Base-by-base conservation (phyloP, 2,797 vertebrate species). In the Lepilemur ruficaudatus region DNA sequence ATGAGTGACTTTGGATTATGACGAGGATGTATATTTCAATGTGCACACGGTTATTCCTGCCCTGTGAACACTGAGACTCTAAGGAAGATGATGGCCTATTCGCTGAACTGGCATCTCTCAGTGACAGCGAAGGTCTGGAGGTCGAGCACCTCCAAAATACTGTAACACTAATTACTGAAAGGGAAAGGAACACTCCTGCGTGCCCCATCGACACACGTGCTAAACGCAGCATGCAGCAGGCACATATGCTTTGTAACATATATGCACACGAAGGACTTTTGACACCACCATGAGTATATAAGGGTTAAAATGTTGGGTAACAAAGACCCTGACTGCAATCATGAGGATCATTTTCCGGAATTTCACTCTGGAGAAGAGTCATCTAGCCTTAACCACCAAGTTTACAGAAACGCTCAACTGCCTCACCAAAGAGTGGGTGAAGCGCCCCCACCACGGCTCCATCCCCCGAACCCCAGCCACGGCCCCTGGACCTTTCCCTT, bases 211-310 rank as follows among this genome's bases (percentile, higher is more conserved):
- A 13, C 5, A n/a, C 7, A 6, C 23, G 5, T 1, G 18, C n/a
- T n/a, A 50, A 69, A 43, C 0, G 20, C 0, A 20, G 0, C 12
- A 14, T 0, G 14, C 2, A 38, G 38, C 32, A 25, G 18, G 7
- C 0, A 1, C 0, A 7, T 5, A 23, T 0, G 28, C 28, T 63
- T 32, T 63, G 61, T 32, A 30, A 30, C 61, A 63, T 14, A 32
- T 2, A 30, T 15, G 79, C 11, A 0, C 4, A 18, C 0, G 20
- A 35, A 20, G 35, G 61, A 15, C 9, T 14, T 69, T 5, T 11
- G 59, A 61, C 1, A 17, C 41, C 5, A 3, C 30, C 25, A 0
- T 0, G 5, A 38, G 43, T 38, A 20, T 0, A 7, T 4, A 7
- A 50, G 50, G 78, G 50, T n/a, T 59, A 38, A 48, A 23, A 76